These are phyloP conservation scores for Euplagia quadripunctaria DNA, from an alignment of 2,888 invertebrate species.

Conservation along the genomic window DNA sequence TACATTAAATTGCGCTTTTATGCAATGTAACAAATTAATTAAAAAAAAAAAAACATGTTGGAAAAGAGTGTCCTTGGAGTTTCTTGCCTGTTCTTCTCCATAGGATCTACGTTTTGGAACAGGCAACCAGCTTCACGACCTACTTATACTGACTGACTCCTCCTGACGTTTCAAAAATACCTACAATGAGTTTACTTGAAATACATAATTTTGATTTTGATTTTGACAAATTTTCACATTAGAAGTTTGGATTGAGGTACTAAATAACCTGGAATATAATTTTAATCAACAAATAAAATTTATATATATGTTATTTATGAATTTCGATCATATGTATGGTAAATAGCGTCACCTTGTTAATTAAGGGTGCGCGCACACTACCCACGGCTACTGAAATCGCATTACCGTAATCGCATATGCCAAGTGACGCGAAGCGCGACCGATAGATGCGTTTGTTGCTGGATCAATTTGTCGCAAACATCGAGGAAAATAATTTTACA, in stretches of 20 bases:
- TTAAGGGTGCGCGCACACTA: conserved; percentile 59
- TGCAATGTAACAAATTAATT: no score
- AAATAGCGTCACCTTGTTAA: conserved; percentile 45
- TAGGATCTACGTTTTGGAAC: no score
- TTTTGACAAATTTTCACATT: no score
- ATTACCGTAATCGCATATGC: conserved; percentile 71
- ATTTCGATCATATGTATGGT: conserved; percentile 17
- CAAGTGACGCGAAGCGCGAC: conserved; percentile 62
- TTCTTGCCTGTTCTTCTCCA: no score
- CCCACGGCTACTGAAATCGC: conserved; percentile 60
- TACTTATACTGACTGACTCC: no score
- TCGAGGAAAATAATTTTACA: neutral
- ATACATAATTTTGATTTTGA: no score
- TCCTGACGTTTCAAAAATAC: no score
- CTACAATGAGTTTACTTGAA: no score
- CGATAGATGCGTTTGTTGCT: conserved; percentile 27
- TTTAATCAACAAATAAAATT: conserved; percentile 21
- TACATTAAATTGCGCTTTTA: no score
- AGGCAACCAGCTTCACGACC: no score
- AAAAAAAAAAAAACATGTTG: no score
- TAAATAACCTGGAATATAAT: neutral
- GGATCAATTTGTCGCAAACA: conserved; percentile 24
- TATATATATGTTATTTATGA: conserved; percentile 10
- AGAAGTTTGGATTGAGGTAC: neutral
- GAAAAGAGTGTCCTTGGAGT: no score